Evolutionary conservation across 2,888 invertebrate species (phyloP).

Genomic region (Melanostoma scalare): DNA sequence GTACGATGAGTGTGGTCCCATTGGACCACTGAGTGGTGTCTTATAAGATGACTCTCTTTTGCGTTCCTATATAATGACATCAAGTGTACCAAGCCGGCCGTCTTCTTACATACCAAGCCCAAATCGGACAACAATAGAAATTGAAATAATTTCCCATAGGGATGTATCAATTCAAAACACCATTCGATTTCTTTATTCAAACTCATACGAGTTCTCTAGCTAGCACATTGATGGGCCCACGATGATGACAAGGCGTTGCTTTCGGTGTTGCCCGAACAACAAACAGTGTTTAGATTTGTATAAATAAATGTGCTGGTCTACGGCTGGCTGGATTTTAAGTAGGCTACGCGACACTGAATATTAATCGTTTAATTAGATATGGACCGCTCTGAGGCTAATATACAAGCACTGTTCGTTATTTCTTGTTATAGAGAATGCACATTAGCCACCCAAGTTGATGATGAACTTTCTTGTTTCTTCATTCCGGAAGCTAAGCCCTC

Average conservation of each 20-base stretch:
- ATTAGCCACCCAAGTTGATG: constrained; percentile 62
- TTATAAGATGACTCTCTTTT: constrained; percentile 49
- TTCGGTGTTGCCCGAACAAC: constrained; percentile 24
- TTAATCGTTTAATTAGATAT: constrained; percentile 69
- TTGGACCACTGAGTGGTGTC: constrained; percentile 56
- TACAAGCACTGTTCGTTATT: constrained; percentile 22
- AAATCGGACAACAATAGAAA: constrained; percentile 66
- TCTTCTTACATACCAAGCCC: constrained; percentile 21
- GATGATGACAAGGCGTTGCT: constrained; percentile 44
- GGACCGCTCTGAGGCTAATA: constrained; percentile 48
- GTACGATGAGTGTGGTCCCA: constrained; percentile 68
- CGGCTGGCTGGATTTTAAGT: constrained; percentile 58
- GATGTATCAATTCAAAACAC: constrained; percentile 66
- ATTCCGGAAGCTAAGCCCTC: constrained; percentile 46
- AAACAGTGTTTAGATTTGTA: constrained; percentile 45
- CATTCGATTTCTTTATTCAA: constrained; percentile 60
- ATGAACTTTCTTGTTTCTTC: constrained; percentile 52
- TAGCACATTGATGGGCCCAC: constrained; percentile 30
- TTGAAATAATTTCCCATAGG: constrained; percentile 63
- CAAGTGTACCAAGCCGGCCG: constrained; percentile 48
- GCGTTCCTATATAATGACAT: constrained; percentile 62
- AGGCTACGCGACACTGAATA: constrained; percentile 61
- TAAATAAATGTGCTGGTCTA: constrained; percentile 56
- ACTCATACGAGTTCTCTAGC: constrained; percentile 14
- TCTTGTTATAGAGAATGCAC: not conserved